phyloP scores from a whole-genome alignment of 1,140 invertebrate species.

The Drosophila pallidifrons region DNA sequence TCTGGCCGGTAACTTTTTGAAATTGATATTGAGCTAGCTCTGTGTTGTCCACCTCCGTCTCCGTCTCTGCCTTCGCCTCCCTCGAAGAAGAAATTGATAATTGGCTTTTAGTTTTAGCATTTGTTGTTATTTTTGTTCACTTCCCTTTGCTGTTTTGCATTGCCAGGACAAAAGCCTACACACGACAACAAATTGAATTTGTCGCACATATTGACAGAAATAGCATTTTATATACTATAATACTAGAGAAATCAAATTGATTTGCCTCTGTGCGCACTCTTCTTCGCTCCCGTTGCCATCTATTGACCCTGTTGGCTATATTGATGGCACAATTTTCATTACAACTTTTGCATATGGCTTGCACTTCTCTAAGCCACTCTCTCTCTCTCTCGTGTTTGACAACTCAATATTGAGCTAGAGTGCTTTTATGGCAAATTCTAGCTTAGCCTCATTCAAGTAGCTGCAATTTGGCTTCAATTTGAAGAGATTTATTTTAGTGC shows the following conservation, averaged over 20 bases:
- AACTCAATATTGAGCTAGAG: conserved; percentile 29
- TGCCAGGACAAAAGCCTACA: conserved; percentile 14
- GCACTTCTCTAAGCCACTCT: conserved; percentile 3
- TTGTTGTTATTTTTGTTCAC: conserved; percentile 12
- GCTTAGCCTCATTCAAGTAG: conserved; percentile 11
- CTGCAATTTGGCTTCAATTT: not conserved
- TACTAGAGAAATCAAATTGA: conserved; percentile 43
- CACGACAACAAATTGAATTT: conserved; percentile 68
- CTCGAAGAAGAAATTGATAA: conserved; percentile 41
- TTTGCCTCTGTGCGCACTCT: conserved; percentile 29
- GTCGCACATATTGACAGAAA: conserved; percentile 63
- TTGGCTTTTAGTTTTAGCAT: conserved; percentile 62
- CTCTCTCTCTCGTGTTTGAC: conserved; percentile 6
- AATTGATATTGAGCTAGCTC: conserved; percentile 53
- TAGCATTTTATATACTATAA: conserved; percentile 31
- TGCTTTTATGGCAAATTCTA: conserved; percentile 1
- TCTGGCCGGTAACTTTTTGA: conserved; percentile 34
- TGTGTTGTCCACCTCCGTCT: not conserved
- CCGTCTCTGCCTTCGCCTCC: not conserved
- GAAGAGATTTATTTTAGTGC: not conserved
- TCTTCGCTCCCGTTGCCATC: not conserved
- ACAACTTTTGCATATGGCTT: conserved; percentile 20
- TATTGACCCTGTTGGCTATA: conserved; percentile 4
- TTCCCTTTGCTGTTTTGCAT: conserved; percentile 19
- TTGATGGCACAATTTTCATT: conserved; percentile 13